Conservation (phyloP, 1,140 invertebrate genomes). For the Drosophila sproati region DNA sequence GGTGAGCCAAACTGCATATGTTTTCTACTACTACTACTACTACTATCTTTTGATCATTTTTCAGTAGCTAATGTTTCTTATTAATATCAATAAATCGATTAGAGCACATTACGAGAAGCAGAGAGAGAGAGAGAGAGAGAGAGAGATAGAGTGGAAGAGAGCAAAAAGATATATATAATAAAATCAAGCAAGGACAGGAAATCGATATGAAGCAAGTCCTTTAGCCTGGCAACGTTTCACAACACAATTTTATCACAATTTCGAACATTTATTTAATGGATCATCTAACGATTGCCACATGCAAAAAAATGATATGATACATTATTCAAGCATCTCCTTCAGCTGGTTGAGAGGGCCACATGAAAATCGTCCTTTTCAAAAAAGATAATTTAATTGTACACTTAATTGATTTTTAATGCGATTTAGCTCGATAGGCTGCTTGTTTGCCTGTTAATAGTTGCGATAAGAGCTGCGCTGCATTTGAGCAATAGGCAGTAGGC, state of each 20-base stretch:
- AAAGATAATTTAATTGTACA: slow-evolving; percentile 77
- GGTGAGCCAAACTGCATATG: slow-evolving; percentile 86
- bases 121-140: neutral
- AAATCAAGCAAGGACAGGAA: neutral
- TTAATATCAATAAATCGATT: slow-evolving; percentile 60
- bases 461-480: slow-evolving; percentile 59
- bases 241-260: neutral
- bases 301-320: neutral
- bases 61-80: slow-evolving; percentile 65
- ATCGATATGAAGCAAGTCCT: neutral
- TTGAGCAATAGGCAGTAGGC: slow-evolving; percentile 3
- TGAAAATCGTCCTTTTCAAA: slow-evolving; percentile 39
- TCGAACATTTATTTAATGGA: neutral
- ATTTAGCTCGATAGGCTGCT: slow-evolving; percentile 57
- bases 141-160: neutral
- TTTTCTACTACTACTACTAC: slow-evolving; percentile 11
- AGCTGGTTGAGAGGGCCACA: slow-evolving; percentile 19
- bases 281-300: neutral
- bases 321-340: slow-evolving; percentile 8
- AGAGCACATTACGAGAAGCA: slow-evolving; percentile 50
- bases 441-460: slow-evolving; percentile 70
- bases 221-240: neutral
- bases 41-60: slow-evolving; percentile 50
- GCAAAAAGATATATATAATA: neutral
- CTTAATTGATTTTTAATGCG: slow-evolving; percentile 82